Base-by-base conservation (phyloP, 2,888 invertebrate genomes). In the Nomada hirtipes region DNA sequence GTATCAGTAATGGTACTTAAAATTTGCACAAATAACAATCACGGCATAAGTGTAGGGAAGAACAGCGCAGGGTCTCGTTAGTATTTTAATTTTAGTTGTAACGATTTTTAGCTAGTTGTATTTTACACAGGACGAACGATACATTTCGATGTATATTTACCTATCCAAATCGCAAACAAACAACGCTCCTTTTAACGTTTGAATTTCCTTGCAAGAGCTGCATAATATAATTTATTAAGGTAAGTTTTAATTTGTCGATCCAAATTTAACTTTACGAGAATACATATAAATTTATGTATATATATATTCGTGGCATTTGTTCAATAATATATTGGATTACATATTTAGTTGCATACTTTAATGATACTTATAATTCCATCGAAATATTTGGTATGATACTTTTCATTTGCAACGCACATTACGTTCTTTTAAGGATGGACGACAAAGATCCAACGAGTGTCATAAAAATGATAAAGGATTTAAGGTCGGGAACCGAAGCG, bases 401-500 rank as follows among this genome's bases (percentile, higher is more conserved):
- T 2, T 36, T 20, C 13, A n/a, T 18, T 78, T 29, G 13, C 15
- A 47, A 36, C 20, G 23, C 26, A 10, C 15, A 53, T 36, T 10
- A 4, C 11, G 18, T 26, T 18, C 18, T 55, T 2, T 57, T 75
- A 23, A 36, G 93, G 91, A 93, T 93, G 93, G 88, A 87, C 60
- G 89, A 91, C 29, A 87, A 92, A 10, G 93, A 92, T 89, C 93
- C 94, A 23, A 92, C 93, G 13, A 90, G 92, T 76, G 88, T 93
- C 2, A 91, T 92, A 1, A 91, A 93, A 89, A 93, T 93, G 92
- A 90, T 94, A 20, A 91, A 93, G 60, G 93, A 93, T 72, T 79
- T 94, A 36, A 90, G 91, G 73, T 92, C 93, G 10, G 89, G 90
- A 18, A 78, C 91, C 3, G 88, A 90, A 18, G 81, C 76, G n/a